Conservation (phyloP, 2,888 invertebrate species). For the Cetonia aurata region DNA sequence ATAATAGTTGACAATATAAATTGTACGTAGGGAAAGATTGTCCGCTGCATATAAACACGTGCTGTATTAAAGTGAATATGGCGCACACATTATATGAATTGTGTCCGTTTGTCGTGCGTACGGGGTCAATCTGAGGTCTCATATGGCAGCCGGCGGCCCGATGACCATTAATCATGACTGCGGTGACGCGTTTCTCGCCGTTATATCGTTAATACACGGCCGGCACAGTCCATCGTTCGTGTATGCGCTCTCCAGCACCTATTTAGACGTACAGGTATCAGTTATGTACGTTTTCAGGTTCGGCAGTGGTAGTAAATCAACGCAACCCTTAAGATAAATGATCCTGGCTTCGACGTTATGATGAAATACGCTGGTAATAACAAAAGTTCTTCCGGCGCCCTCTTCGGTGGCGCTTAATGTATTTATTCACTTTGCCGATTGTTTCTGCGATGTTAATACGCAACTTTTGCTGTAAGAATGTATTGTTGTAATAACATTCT, state of each 20-base stretch:
- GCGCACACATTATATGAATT: too few relatives aligned
- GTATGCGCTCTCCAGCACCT: neutral
- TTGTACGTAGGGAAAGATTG: too few relatives aligned
- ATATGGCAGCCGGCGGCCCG: slow-evolving; percentile 59
- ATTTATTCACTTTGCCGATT: too few relatives aligned
- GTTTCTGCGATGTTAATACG: too few relatives aligned
- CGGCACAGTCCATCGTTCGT: slow-evolving; percentile 41
- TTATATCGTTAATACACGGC: slow-evolving; percentile 60
- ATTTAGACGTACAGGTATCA: slow-evolving; percentile 23
- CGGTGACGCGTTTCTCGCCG: slow-evolving; percentile 59
- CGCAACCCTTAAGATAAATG: slow-evolving; percentile 48
- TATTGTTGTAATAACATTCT: too few relatives aligned
- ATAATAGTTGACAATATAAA: too few relatives aligned
- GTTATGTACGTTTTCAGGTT: slow-evolving; percentile 37
- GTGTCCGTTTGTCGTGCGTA: too few relatives aligned
- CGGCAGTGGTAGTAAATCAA: slow-evolving; percentile 46
- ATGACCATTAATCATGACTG: slow-evolving; percentile 60
- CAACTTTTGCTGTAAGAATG: too few relatives aligned
- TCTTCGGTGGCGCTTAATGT: too few relatives aligned
- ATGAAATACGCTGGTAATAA: slow-evolving; percentile 21
- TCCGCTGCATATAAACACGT: too few relatives aligned
- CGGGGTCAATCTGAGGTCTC: slow-evolving; percentile 53
- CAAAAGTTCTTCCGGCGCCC: too few relatives aligned
- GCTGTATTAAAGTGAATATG: too few relatives aligned
- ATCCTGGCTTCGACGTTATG: slow-evolving; percentile 47